Evolutionary conservation across 2,797 vertebrate genomes (phyloP).

Genomic region (Emydoidea blandingii): DNA sequence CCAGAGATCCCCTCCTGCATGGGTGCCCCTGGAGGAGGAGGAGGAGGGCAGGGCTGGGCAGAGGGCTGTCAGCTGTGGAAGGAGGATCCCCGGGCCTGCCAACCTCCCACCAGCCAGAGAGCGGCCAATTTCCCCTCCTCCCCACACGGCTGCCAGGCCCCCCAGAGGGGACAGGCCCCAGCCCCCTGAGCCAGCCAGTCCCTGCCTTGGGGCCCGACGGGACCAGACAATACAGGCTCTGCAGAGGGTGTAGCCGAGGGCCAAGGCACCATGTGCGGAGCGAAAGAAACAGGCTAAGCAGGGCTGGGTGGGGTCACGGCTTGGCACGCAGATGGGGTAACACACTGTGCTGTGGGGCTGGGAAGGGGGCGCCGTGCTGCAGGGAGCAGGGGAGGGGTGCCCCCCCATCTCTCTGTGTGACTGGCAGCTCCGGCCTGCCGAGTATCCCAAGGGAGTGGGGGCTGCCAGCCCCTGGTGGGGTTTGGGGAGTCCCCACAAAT

Average conservation of each 20-base stretch:
- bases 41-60: neutral
- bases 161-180: too few relatives aligned
- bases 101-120: too few relatives aligned
- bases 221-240: neutral
- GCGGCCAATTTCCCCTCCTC: neutral
- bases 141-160: neutral
- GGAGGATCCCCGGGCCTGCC: neutral
- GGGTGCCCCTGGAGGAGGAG: neutral
- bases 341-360: neutral
- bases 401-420: neutral
- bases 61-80: neutral
- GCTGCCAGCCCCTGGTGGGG: too few relatives aligned
- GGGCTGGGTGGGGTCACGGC: neutral
- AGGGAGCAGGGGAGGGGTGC: too few relatives aligned
- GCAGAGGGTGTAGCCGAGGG: neutral
- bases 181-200: neutral
- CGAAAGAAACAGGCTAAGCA: neutral
- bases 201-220: neutral
- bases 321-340: neutral
- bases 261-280: neutral
- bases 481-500: too few relatives aligned
- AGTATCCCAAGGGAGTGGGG: too few relatives aligned
- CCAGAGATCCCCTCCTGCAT: neutral
- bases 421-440: neutral
- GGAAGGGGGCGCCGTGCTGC: neutral